Conservation (phyloP, 2,113 vertebrate genomes). For the Colaptes auratus region DNA sequence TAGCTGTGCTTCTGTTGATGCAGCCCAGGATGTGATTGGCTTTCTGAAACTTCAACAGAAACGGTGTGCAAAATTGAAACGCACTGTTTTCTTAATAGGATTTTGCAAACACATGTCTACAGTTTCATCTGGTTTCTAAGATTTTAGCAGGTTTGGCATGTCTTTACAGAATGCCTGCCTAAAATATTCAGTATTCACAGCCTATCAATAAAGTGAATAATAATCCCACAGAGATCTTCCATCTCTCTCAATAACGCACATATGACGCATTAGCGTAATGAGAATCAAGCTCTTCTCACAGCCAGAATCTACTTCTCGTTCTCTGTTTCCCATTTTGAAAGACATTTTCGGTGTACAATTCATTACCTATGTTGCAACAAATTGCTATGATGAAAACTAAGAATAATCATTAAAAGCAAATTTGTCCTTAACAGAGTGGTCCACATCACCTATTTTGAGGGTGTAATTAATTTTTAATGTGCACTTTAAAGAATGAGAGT, state of each 20-base stretch:
- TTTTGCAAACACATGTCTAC: background rate
- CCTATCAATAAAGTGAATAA: background rate
- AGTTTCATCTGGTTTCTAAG: background rate
- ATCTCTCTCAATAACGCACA: background rate
- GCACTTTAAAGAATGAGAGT: background rate
- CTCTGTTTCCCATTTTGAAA: background rate
- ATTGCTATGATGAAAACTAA: background rate
- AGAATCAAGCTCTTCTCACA: background rate
- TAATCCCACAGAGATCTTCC: background rate
- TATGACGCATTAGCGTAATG: background rate
- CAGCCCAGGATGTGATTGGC: too few species aligned
- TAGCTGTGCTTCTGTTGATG: too few species aligned
- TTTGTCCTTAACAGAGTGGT: background rate
- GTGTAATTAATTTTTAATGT: slow-evolving; percentile 21
- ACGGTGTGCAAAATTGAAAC: background rate
- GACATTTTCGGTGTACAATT: background rate
- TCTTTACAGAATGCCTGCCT: background rate
- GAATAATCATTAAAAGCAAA: slow-evolving; percentile 31
- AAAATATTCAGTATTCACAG: background rate
- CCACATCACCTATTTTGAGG: background rate
- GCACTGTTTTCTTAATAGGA: fast-evolving
- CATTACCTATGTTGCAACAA: background rate
- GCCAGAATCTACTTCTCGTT: background rate
- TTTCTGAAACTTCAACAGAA: background rate
- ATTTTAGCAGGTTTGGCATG: background rate